Evolutionary conservation across 1,140 invertebrate species (phyloP).

Genomic region (Aphelenchoides besseyi): DNA sequence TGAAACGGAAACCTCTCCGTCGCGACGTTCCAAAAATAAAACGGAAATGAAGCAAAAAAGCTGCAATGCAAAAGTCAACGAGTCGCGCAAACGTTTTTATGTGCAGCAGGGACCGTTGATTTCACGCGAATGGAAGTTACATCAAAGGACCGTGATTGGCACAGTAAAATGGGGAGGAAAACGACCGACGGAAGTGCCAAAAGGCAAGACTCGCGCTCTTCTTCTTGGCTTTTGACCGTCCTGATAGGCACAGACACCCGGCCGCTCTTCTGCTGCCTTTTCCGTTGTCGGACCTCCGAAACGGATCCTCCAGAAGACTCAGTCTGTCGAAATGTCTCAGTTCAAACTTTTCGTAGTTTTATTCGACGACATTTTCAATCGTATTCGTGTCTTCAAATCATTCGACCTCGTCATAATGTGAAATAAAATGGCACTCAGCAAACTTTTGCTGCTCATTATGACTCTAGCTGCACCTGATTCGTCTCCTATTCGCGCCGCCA

Average conservation of each 20-base stretch:
- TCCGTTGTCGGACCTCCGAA: background rate
- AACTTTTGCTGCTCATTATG: conserved; percentile 5
- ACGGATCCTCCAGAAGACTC: background rate
- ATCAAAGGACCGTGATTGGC: too few relatives aligned
- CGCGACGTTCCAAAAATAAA: background rate
- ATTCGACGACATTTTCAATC: background rate
- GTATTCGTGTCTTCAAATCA: background rate
- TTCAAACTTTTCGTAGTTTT: background rate
- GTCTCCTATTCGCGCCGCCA: conserved; percentile 8
- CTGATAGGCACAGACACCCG: background rate
- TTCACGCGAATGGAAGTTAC: background rate
- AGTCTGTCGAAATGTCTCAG: background rate
- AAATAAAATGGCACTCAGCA: background rate
- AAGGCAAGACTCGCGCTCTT: background rate
- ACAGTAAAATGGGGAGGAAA: background rate
- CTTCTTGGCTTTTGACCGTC: background rate
- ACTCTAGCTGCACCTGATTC: background rate
- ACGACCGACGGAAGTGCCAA: conserved; percentile 13
- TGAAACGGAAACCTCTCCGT: background rate
- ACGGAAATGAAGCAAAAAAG: background rate
- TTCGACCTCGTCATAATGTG: background rate
- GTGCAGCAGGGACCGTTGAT: background rate
- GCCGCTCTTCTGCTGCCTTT: background rate
- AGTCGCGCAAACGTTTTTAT: too few relatives aligned
- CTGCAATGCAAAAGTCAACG: too few relatives aligned